These are phyloP conservation scores for Panulirus ornatus DNA, from an alignment of 1,140 invertebrate species.

Conservation along the genomic window DNA sequence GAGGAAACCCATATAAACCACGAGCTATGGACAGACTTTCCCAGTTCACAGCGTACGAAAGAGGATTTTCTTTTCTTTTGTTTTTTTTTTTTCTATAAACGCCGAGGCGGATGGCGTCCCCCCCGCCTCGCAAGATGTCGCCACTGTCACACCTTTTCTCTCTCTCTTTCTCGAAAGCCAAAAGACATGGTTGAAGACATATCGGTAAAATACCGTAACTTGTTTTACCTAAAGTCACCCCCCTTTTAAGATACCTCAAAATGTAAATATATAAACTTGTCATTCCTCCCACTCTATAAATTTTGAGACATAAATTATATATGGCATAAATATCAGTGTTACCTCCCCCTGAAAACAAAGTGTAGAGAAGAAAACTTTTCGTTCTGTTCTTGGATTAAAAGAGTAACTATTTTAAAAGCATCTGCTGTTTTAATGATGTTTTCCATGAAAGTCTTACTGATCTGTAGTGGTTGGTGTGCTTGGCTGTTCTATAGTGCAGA, in stretches of 20 bases:
- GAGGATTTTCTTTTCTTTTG: too few species aligned
- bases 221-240: slow-evolving; percentile 54
- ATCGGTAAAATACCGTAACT: neutral
- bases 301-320: slow-evolving; percentile 57
- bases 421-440: slow-evolving; percentile 49
- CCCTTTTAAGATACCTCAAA: slow-evolving; percentile 65
- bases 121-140: too few species aligned
- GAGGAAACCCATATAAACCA: too few species aligned
- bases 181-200: neutral
- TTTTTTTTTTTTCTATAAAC: too few species aligned
- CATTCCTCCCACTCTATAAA: slow-evolving; percentile 61
- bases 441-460: slow-evolving; percentile 58
- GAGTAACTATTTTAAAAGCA: slow-evolving; percentile 47
- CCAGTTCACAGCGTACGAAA: too few species aligned
- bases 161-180: too few species aligned
- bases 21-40: too few species aligned
- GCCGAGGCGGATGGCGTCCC: too few species aligned
- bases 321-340: slow-evolving; percentile 73
- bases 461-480: slow-evolving; percentile 61
- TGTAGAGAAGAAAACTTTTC: slow-evolving; percentile 49
- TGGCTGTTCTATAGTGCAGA: slow-evolving; percentile 66
- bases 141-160: too few species aligned
- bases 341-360: slow-evolving; percentile 68
- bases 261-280: slow-evolving; percentile 67
- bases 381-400: slow-evolving; percentile 50